Evolutionary conservation across 1,140 invertebrate genomes (phyloP).

Genomic region (Drosophila albomicans): DNA sequence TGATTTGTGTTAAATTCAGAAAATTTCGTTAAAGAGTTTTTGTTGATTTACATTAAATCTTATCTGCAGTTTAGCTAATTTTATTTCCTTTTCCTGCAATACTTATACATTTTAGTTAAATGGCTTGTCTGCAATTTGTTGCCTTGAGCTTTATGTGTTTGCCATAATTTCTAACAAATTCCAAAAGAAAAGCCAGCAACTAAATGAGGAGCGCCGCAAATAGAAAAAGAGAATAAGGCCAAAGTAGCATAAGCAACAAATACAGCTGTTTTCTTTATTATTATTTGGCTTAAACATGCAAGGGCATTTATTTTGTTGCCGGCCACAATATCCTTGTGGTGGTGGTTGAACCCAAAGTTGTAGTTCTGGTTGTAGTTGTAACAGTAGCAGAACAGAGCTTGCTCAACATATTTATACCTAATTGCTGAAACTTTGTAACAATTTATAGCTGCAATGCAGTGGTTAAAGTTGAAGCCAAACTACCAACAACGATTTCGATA

Average conservation of each 20-base stretch:
- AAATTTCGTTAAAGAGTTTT: too few relatives aligned
- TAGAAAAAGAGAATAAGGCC: constrained; percentile 7
- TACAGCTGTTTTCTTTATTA: constrained; percentile 67
- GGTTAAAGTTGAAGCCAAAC: constrained; percentile 43
- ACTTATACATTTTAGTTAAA: neutral
- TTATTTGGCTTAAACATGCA: constrained; percentile 76
- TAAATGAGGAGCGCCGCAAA: constrained; percentile 25
- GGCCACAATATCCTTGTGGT: constrained; percentile 31
- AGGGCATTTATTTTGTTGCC: constrained; percentile 72
- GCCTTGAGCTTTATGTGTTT: constrained; percentile 24
- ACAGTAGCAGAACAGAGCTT: constrained; percentile 45
- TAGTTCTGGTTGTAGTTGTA: constrained; percentile 29
- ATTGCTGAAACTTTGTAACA: constrained; percentile 78
- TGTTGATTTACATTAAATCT: too few relatives aligned
- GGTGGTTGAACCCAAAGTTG: constrained; percentile 26
- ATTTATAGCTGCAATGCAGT: constrained; percentile 81
- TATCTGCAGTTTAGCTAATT: neutral
- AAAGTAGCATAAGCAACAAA: constrained; percentile 44
- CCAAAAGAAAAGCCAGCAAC: constrained; percentile 15
- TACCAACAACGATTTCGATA: neutral
- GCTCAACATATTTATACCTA: constrained; percentile 76
- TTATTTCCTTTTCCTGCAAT: neutral
- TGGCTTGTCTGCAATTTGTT: neutral
- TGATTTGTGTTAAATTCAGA: too few relatives aligned
- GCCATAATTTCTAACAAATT: constrained; percentile 42